phyloP scores from a whole-genome alignment of 1,140 invertebrate species.

The Himalopsyche phryganea region DNA sequence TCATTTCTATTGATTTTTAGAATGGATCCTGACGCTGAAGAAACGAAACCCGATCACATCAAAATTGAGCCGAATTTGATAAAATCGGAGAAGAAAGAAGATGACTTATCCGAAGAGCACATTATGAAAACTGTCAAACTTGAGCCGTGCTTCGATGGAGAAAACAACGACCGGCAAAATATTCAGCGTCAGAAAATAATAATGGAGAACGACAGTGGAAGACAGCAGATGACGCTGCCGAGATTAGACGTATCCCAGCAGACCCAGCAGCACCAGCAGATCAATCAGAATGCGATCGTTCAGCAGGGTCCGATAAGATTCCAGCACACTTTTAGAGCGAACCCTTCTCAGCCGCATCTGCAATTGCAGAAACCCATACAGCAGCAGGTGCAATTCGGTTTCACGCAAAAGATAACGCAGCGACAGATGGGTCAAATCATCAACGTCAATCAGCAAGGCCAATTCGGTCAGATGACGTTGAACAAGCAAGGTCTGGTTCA shows the following conservation, averaged over 20 bases:
- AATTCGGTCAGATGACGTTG: slow-evolving; percentile 27
- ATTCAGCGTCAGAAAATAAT: slow-evolving; percentile 9
- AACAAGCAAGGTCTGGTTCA: slow-evolving; percentile 16
- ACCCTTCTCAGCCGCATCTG: slow-evolving; percentile 15
- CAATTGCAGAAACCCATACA: slow-evolving; percentile 16
- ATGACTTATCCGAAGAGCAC: slow-evolving; percentile 1
- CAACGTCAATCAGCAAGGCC: slow-evolving; percentile 22
- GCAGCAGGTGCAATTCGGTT: slow-evolving; percentile 27
- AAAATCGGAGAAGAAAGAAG: slow-evolving; percentile 31
- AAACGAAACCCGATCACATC: slow-evolving; percentile 10
- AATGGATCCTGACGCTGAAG: slow-evolving; percentile 16
- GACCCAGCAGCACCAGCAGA: slow-evolving; percentile 12
- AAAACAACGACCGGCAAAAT: slow-evolving; percentile 12
- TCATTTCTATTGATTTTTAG: slow-evolving; percentile 22
- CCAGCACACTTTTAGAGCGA: slow-evolving; percentile 19
- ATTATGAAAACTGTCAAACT: slow-evolving; percentile 29
- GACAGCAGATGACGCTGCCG: slow-evolving; percentile 13
- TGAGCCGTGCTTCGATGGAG: slow-evolving; percentile 20
- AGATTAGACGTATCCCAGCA: slow-evolving; percentile 21
- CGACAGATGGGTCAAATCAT: slow-evolving; percentile 21
- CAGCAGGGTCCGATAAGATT: slow-evolving; percentile 23
- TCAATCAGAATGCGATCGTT: slow-evolving; percentile 14
- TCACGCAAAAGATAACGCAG: slow-evolving; percentile 46
- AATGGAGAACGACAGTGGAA: slow-evolving; percentile 4
- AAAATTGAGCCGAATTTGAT: slow-evolving; percentile 23